Base-by-base conservation (phyloP, 2,113 vertebrate genomes). In the Kryptolebias marmoratus region DNA sequence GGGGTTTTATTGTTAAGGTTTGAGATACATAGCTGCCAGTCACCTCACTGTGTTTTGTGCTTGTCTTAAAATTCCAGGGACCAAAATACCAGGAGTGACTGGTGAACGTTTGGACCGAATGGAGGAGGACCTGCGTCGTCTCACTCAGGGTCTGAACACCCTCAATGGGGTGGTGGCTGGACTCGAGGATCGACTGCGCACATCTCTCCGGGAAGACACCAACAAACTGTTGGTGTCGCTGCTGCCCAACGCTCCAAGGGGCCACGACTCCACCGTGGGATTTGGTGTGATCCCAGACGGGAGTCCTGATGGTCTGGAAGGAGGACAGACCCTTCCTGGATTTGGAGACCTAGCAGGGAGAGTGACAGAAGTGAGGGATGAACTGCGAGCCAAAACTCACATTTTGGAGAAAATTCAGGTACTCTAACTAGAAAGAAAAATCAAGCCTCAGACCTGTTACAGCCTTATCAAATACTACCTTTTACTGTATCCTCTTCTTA, bases 91-190 rank as follows among this genome's bases (percentile, higher is more conserved):
- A 39, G 90, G 93, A 36, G 90, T 97, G 69, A 94, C 94, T 0
- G 98, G 96, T 2, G 97, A 99, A 83, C 95, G 96, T 13, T 84
- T 99, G 68, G 95, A 96, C 60, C 95, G 92, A 0, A 94, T 99
- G 78, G 98, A 99, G 84, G 95, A 95, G 30, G 95, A 97, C 52
- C 81, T 98, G 74, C 94, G 94, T 5, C 96, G 85, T 28, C 94
- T 99, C 11, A 93, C 94, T 12, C 95, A 96, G 85, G 94, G 95
- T 42, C 95, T 97, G 0, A 90, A 96, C 64, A 94, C 89, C 42
- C 92, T 99, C 66, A 96, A 94, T 1, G 93, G 92, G 36, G 45
- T 96, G 75, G 95, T 97, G 76, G 92, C 71, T 0, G 88, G 95
- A 28, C 90, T 97, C 5, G 96, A 96, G 52, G 95, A 96, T 10